Evolutionary conservation across 2,888 invertebrate genomes (phyloP), one percentile per base, ranked within the genome.

Genomic region (Abrostola triplasia): DNA sequence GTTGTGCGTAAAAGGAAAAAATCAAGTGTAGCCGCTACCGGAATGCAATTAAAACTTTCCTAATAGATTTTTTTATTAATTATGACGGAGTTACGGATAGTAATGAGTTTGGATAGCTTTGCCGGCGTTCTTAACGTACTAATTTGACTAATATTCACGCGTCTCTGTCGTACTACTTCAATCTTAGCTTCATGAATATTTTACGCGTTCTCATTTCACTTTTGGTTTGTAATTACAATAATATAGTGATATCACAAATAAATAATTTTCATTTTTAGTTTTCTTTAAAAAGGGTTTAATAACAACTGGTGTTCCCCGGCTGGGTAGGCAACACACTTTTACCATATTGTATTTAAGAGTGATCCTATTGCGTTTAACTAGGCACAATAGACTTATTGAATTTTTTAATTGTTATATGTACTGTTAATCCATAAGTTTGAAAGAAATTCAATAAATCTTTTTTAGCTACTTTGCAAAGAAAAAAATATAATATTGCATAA

Each of bases 31-130:
- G 58, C 64, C 63, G 60, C 76, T 65, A 52, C 52, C 63, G 51
- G 55, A 67, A 68, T 77, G 73, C 75, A 77, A 79, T 84, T 84
- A 81, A 84, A 84, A 84, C 77, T 84, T 83, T 74, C 48, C 60
- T 81, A 77, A 84, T 84, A 79, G 77, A 74, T 82, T 80, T 82
- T 79, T 79, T 79, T 75, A 78, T 81, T 79, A 81, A 80, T 81
- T 76, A 73, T 67, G 48, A 70, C 70, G 55, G 49, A 62, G 67
- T 60, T 76, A 64, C 56, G 52, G 60, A 67, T 72, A 66, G 70
- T 74, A 70, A 70, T 76, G 74, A 76, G 70, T 72, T 75, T 73
- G 61, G 57, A 55, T 63, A 70, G 70, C 66, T 51, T 69, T 55
- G 73, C 61, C 59, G 65, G 64, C 72, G 64, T 44, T 72, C 59